These are phyloP conservation scores for Procambarus virginalis DNA, from an alignment of 1,140 invertebrate species.

Conservation along the genomic window DNA sequence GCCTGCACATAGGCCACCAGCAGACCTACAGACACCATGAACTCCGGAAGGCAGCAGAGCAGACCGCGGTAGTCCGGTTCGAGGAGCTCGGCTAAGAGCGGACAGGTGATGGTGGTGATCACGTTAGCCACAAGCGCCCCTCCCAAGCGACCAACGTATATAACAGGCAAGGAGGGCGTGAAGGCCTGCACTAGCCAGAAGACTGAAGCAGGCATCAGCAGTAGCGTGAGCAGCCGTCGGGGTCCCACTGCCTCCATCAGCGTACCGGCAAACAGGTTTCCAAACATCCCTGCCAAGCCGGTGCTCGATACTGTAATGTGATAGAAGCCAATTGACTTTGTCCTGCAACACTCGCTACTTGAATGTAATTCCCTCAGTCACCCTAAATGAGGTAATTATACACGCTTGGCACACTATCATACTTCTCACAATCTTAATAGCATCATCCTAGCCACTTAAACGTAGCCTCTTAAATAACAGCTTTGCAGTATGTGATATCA, in stretches of 20 bases:
- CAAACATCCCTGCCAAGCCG: neutral
- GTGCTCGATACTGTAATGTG: constrained; percentile 12
- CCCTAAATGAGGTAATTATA: too few relatives aligned
- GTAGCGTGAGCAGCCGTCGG: constrained; percentile 7
- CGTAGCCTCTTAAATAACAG: too few relatives aligned
- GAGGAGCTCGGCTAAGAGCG: constrained; percentile 15
- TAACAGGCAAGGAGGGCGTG: neutral
- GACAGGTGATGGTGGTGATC: constrained; percentile 6
- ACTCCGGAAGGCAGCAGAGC: constrained; percentile 21
- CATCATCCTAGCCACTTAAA: too few relatives aligned
- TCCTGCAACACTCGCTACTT: too few relatives aligned
- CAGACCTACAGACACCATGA: constrained; percentile 28
- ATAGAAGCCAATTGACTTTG: too few relatives aligned
- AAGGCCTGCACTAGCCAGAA: constrained; percentile 38
- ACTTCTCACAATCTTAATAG: too few relatives aligned
- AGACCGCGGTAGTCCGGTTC: constrained; percentile 15
- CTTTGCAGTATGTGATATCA: too few relatives aligned
- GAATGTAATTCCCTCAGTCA: too few relatives aligned
- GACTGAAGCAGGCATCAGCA: constrained; percentile 5
- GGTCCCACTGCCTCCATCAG: constrained; percentile 24
- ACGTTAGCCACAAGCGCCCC: neutral
- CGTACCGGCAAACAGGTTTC: neutral
- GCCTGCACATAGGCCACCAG: constrained; percentile 18
- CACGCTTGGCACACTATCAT: too few relatives aligned
- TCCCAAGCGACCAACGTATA: constrained; percentile 13